Conservation (phyloP, 2,797 vertebrate genomes). For the Fistularia commersonii region DNA sequence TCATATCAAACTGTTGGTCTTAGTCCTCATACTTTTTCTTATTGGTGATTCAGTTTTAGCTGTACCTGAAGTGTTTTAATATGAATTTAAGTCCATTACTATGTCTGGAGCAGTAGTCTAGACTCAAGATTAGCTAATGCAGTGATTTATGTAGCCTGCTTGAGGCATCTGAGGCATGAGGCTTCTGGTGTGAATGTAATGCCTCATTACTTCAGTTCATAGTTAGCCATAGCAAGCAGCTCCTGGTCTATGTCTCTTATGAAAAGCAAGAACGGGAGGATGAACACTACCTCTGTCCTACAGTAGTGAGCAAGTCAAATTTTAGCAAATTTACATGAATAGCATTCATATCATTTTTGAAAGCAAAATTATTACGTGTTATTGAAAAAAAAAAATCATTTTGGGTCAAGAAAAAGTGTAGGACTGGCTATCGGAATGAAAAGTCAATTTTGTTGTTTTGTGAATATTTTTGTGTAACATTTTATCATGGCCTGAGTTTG, state of each 20-base stretch:
- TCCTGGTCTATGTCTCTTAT: slow-evolving; percentile 65
- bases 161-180: slow-evolving; percentile 66
- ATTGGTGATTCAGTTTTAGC: slow-evolving; percentile 50
- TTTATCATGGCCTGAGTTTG: slow-evolving; percentile 26
- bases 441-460: slow-evolving; percentile 15
- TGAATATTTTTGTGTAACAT: slow-evolving; percentile 19
- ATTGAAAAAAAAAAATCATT: slow-evolving; percentile 28
- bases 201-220: slow-evolving; percentile 72
- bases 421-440: slow-evolving; percentile 24
- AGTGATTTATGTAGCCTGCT: slow-evolving; percentile 69
- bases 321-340: slow-evolving; percentile 36
- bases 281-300: slow-evolving; percentile 50
- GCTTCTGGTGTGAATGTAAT: slow-evolving; percentile 72
- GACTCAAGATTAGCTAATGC: slow-evolving; percentile 64
- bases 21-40: slow-evolving; percentile 38
- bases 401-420: slow-evolving; percentile 29
- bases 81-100: slow-evolving; percentile 58
- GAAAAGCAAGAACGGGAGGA: slow-evolving; percentile 46
- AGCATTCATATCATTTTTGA: slow-evolving; percentile 34
- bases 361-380: slow-evolving; percentile 18
- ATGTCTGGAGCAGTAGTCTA: slow-evolving; percentile 67
- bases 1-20: slow-evolving; percentile 62
- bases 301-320: slow-evolving; percentile 37
- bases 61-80: slow-evolving; percentile 55
- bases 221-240: slow-evolving; percentile 62